Evolutionary conservation across 2,113 vertebrate species (phyloP).

Genomic region (Ibidorhyncha struthersii): DNA sequence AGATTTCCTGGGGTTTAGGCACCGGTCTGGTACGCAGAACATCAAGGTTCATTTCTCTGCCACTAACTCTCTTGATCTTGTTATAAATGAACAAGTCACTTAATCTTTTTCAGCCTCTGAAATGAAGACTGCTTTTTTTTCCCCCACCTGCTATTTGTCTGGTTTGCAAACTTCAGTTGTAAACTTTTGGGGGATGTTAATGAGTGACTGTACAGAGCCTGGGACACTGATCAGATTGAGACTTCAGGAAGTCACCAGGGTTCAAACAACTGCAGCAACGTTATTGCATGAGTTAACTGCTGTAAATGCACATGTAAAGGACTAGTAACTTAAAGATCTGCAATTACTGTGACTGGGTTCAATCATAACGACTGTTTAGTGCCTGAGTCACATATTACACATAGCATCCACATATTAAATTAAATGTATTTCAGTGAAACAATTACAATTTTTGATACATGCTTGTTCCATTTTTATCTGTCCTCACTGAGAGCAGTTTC

Average conservation of each 20-base stretch:
- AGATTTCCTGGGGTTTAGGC: background rate
- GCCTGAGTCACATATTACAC: background rate
- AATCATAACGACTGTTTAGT: background rate
- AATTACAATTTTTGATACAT: background rate
- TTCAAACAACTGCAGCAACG: background rate
- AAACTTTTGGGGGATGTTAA: background rate
- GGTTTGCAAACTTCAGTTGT: background rate
- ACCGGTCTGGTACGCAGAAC: background rate
- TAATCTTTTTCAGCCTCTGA: background rate
- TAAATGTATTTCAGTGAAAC: background rate
- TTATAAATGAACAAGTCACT: background rate
- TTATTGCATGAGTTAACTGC: background rate
- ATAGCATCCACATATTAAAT: background rate
- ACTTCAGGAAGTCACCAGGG: background rate
- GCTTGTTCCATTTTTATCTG: background rate
- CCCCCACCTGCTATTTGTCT: background rate
- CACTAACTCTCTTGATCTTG: background rate
- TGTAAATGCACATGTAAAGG: background rate
- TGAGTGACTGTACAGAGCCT: background rate
- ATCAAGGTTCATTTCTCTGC: background rate
- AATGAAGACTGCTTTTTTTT: background rate
- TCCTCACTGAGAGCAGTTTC: background rate
- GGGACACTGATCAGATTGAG: background rate
- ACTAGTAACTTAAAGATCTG: background rate
- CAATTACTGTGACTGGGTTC: background rate